Evolutionary conservation across 2,888 invertebrate genomes (phyloP).

Genomic region (Agrochola lychnidis): DNA sequence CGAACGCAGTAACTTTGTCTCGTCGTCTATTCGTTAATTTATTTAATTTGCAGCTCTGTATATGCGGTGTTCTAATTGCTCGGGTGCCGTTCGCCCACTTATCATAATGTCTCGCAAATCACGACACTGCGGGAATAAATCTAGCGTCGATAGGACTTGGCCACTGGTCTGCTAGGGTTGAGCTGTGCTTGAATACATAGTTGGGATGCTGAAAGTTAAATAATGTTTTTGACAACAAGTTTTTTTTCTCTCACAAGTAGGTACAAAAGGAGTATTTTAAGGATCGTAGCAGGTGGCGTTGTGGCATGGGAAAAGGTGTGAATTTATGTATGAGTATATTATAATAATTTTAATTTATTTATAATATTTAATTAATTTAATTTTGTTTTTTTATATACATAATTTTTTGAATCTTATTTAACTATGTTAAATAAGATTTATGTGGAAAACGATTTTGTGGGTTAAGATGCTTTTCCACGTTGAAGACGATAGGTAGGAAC

Average conservation of each 20-base stretch:
- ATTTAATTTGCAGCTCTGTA: slow-evolving; percentile 81
- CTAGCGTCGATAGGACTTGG: slow-evolving; percentile 80
- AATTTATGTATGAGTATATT: too few species aligned
- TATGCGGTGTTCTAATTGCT: slow-evolving; percentile 86
- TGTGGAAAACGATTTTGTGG: background rate
- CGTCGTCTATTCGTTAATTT: slow-evolving; percentile 78
- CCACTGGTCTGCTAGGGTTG: slow-evolving; percentile 65
- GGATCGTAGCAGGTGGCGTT: background rate
- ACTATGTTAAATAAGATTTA: background rate
- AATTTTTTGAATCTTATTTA: too few species aligned
- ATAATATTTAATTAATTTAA: too few species aligned
- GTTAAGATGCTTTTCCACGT: background rate
- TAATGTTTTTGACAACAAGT: background rate
- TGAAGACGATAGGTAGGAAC: background rate
- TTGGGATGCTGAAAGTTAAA: slow-evolving; percentile 7
- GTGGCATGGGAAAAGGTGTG: too few species aligned
- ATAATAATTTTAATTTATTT: too few species aligned
- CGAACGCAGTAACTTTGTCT: slow-evolving; percentile 72
- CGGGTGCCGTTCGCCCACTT: slow-evolving; percentile 86
- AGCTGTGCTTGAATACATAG: slow-evolving; percentile 2
- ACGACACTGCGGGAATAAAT: slow-evolving; percentile 85
- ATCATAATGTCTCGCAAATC: slow-evolving; percentile 90
- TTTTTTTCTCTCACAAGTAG: background rate
- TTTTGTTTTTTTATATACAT: too few species aligned
- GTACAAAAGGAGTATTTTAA: background rate